Conservation (phyloP, 2,113 vertebrate genomes). For the Tursiops truncatus region DNA sequence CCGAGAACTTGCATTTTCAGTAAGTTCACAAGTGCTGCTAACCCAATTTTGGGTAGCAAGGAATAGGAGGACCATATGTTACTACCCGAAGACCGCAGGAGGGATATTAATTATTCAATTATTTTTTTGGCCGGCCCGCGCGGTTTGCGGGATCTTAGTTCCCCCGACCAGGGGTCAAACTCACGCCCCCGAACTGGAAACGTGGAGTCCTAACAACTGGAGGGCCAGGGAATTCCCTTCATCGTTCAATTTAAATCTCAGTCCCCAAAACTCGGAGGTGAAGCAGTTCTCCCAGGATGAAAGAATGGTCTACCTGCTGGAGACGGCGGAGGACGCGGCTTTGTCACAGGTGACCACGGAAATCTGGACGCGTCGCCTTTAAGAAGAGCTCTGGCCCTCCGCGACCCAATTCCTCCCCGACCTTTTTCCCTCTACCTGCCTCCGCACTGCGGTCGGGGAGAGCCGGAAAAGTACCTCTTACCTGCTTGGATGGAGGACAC, state of each 20-base stretch:
- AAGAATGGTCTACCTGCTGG: neutral
- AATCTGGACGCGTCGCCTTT: neutral
- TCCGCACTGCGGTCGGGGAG: rapidly evolving
- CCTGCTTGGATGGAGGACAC: rapidly evolving
- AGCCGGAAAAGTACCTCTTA: rapidly evolving
- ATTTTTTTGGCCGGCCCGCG: neutral
- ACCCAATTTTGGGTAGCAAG: neutral
- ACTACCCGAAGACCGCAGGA: neutral
- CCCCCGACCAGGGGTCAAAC: neutral
- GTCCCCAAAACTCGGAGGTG: neutral
- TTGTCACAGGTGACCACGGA: neutral
- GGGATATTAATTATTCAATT: neutral
- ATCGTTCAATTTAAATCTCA: neutral
- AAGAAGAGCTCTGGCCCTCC: neutral
- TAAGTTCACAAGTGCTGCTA: neutral
- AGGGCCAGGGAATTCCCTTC: neutral
- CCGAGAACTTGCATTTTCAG: neutral
- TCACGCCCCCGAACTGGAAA: neutral
- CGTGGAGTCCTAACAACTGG: neutral
- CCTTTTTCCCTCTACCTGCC: rapidly evolving
- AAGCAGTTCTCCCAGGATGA: neutral
- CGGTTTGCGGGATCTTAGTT: neutral
- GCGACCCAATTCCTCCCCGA: rapidly evolving
- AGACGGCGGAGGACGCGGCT: neutral
- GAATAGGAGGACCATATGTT: neutral